phyloP scores from a whole-genome alignment of 2,888 invertebrate species.

The Drosophila mimetica region DNA sequence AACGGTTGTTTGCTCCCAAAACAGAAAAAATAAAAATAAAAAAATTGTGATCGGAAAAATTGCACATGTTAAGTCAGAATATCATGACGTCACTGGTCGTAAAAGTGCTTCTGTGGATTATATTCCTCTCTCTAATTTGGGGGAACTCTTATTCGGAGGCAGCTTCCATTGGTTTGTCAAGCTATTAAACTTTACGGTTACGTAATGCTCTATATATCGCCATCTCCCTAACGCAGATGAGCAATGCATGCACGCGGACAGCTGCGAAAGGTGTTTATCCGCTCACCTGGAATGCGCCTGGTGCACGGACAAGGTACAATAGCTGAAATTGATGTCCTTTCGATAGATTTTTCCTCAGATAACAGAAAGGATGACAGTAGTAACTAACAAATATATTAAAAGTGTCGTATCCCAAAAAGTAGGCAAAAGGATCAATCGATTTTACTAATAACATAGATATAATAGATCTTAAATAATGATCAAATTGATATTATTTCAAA shows the following conservation, averaged over 20 bases:
- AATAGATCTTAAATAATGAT: too few relatives aligned
- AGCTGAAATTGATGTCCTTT: constrained; percentile 8
- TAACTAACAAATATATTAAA: not conserved
- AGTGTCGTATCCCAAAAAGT: not conserved
- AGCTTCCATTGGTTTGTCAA: constrained; percentile 50
- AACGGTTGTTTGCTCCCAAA: constrained; percentile 37
- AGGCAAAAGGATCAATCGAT: too few relatives aligned
- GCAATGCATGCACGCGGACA: constrained; percentile 72
- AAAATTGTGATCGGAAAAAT: constrained; percentile 13
- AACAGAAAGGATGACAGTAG: not conserved
- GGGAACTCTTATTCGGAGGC: constrained; percentile 11
- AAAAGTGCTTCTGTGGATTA: constrained; percentile 26
- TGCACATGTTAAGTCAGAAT: constrained; percentile 19
- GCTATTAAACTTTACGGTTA: constrained; percentile 29
- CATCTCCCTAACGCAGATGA: constrained; percentile 60
- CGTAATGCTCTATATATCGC: constrained; percentile 27
- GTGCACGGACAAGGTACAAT: constrained; percentile 84
- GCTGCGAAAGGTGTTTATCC: constrained; percentile 63
- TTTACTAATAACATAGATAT: too few relatives aligned
- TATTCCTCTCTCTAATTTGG: not conserved
- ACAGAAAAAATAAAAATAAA: constrained; percentile 10
- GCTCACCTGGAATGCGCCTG: constrained; percentile 81
- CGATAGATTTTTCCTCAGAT: too few relatives aligned
- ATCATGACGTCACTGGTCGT: constrained; percentile 48
- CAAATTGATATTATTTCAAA: too few relatives aligned